Evolutionary conservation across 1,140 invertebrate species (phyloP).

Genomic region (Diabrotica undecimpunctata): DNA sequence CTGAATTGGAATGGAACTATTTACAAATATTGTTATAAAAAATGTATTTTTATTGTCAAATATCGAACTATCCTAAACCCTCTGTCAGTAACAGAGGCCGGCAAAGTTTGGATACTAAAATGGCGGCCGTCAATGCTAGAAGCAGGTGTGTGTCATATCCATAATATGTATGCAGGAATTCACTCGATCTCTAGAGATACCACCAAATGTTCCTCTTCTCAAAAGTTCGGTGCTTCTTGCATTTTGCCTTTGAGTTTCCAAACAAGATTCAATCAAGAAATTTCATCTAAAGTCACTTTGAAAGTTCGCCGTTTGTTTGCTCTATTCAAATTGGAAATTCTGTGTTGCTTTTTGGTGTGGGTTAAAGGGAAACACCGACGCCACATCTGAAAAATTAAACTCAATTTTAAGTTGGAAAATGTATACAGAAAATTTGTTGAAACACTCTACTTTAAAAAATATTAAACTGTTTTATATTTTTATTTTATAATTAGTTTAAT

Average conservation of each 20-base stretch:
- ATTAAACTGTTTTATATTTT: no score
- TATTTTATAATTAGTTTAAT: no score
- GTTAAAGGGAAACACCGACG: no score
- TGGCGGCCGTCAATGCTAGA: neutral
- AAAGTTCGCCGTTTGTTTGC: neutral
- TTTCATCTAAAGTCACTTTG: neutral
- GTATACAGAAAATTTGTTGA: no score
- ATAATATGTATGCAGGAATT: constrained; percentile 3
- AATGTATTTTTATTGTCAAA: no score
- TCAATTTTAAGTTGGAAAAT: no score
- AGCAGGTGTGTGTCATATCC: neutral
- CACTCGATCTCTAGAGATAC: neutral
- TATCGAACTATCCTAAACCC: no score
- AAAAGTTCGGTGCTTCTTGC: neutral
- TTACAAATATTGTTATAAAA: no score
- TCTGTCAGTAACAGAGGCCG: neutral
- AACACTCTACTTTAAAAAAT: no score
- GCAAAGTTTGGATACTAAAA: neutral
- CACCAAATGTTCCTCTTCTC: neutral
- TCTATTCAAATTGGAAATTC: neutral
- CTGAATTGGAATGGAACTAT: no score
- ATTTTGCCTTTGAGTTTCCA: neutral
- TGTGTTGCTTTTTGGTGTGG: no score
- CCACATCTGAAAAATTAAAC: no score
- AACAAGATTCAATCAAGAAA: neutral